Evolutionary conservation across 1,140 invertebrate species (phyloP).

Genomic region (Zaprionus ghesquierei): DNA sequence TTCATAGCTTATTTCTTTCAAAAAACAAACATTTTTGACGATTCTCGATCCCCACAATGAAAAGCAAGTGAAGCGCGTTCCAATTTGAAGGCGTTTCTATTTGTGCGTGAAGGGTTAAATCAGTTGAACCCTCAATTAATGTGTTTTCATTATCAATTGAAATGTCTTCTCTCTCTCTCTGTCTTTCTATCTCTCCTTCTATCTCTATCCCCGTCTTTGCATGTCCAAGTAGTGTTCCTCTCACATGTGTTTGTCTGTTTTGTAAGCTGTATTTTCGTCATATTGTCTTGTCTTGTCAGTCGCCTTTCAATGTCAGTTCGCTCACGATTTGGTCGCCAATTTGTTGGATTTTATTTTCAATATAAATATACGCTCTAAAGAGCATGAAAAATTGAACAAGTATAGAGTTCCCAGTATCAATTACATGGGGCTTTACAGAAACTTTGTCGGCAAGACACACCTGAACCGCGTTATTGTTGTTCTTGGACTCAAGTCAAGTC

Average conservation of each 20-base stretch:
- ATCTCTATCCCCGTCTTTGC: background rate
- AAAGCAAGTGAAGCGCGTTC: conserved; percentile 4
- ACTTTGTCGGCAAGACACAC: conserved; percentile 36
- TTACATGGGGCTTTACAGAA: conserved; percentile 58
- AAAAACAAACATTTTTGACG: background rate
- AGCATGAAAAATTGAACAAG: conserved; percentile 64
- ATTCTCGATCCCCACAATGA: background rate
- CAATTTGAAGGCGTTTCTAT: conserved; percentile 53
- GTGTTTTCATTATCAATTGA: conserved; percentile 73
- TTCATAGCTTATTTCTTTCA: conserved; percentile 40
- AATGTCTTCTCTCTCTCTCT: conserved; percentile 27
- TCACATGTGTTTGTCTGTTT: conserved; percentile 23
- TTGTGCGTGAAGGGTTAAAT: conserved; percentile 53
- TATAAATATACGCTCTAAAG: conserved; percentile 69
- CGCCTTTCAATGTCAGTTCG: conserved; percentile 69
- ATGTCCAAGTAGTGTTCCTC: background rate
- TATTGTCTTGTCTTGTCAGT: conserved; percentile 45
- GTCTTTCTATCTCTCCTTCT: no score
- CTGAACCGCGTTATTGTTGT: conserved; percentile 33
- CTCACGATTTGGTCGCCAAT: conserved; percentile 69
- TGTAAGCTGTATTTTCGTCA: conserved; percentile 51
- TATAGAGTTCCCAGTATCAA: conserved; percentile 35
- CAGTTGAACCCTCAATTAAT: conserved; percentile 70
- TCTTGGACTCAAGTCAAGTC: conserved; percentile 9
- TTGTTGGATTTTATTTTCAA: conserved; percentile 51